Percentiles rank a stretch among this genome's conserved stretches.
phyloP scores from a whole-genome alignment of 2,797 vertebrate genomes.

The Labroides dimidiatus region DNA sequence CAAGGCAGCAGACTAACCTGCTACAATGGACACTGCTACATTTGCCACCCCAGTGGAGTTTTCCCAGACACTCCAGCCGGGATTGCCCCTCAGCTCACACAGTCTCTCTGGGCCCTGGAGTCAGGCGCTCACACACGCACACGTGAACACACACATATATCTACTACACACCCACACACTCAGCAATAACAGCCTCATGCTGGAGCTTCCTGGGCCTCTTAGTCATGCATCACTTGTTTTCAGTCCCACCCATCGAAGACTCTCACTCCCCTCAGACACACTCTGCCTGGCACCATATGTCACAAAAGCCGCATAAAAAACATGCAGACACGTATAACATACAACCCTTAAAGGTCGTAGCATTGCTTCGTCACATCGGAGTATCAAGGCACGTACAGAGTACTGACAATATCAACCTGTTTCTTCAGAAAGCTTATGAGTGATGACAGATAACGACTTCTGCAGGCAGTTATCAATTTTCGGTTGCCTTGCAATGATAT shows the following conservation, averaged over 20 bases:
- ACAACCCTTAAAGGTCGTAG: background rate
- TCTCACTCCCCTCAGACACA: conserved; percentile 64
- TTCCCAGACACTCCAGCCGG: conserved; percentile 73
- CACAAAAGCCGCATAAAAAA: conserved; percentile 49
- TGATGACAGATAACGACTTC: no score
- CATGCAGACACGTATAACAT: conserved; percentile 9
- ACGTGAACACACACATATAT: conserved; percentile 28
- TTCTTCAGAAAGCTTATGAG: no score
- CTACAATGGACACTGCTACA: conserved; percentile 66
- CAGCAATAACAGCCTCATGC: conserved; percentile 75
- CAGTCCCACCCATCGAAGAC: conserved; percentile 71
- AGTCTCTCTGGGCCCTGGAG: conserved; percentile 62
- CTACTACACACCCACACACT: conserved; percentile 46
- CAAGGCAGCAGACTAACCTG: conserved; percentile 64
- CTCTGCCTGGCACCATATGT: conserved; percentile 63
- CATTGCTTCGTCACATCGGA: conserved; percentile 5
- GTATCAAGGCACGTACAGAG: no score
- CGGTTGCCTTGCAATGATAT: no score
- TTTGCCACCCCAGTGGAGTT: conserved; percentile 70
- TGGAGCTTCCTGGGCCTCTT: conserved; percentile 79
- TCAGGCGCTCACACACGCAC: conserved; percentile 52
- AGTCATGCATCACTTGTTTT: conserved; percentile 82
- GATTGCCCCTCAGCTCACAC: conserved; percentile 73
- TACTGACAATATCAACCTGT: no score
- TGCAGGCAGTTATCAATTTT: no score